Conservation (phyloP, 2,797 vertebrate species). For the Gila robusta region DNA sequence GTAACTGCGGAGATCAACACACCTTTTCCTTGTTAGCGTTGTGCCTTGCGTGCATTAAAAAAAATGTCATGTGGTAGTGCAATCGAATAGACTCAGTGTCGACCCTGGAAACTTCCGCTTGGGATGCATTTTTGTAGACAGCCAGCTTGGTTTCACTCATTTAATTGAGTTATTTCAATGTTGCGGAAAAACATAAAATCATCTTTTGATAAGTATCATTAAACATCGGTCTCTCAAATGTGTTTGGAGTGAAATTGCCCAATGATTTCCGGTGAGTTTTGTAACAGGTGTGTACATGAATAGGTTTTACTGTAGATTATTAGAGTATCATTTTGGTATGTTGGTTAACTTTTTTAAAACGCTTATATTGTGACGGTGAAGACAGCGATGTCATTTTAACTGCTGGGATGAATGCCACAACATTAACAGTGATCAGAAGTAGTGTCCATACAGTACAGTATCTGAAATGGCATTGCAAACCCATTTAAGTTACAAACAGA, state of each 20-base stretch:
- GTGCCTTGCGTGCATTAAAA: constrained; percentile 56
- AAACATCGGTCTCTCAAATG: constrained; percentile 14
- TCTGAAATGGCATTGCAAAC: background rate
- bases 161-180: constrained; percentile 1
- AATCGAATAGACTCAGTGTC: constrained; percentile 10
- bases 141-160: constrained; percentile 3
- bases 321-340: constrained; percentile 33
- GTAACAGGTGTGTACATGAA: constrained; percentile 24
- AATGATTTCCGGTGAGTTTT: constrained; percentile 16
- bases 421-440: background rate
- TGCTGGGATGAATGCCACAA: background rate
- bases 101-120: constrained; percentile 20
- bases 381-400: background rate
- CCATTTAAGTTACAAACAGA: constrained; percentile 14
- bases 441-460: background rate
- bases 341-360: constrained; percentile 12
- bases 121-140: constrained; percentile 38
- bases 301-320: constrained; percentile 44
- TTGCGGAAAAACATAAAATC: background rate
- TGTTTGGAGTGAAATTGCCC: constrained; percentile 35
- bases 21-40: constrained; percentile 45
- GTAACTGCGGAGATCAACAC: constrained; percentile 31
- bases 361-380: constrained; percentile 18
- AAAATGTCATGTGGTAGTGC: constrained; percentile 13
- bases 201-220: constrained; percentile 6